phyloP scores from a whole-genome alignment of 1,140 invertebrate species.

The Akabosia matsudoensis region DNA sequence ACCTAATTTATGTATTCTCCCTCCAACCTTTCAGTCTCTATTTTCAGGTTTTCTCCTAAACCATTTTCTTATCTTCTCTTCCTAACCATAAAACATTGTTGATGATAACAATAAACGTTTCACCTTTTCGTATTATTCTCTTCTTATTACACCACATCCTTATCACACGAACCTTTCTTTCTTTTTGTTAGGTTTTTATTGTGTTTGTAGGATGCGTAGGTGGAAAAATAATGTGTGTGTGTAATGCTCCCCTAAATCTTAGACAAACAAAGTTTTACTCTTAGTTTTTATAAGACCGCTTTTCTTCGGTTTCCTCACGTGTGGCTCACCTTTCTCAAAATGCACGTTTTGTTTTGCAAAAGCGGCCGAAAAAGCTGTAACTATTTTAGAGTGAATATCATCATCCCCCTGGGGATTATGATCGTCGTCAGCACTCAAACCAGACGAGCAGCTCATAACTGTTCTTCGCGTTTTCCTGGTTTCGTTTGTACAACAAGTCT shows the following conservation, averaged over 20 bases:
- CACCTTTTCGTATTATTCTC: background rate
- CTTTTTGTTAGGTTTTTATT: background rate
- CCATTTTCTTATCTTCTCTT: background rate
- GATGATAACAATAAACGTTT: background rate
- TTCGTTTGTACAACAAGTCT: background rate
- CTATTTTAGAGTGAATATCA: slow-evolving; percentile 37
- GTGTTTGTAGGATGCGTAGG: background rate
- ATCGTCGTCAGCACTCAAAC: background rate
- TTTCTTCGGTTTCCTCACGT: no score
- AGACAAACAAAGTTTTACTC: no score
- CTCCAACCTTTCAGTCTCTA: background rate
- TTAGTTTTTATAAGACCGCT: no score
- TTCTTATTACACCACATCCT: background rate
- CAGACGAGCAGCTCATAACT: background rate
- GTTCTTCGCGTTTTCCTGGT: background rate
- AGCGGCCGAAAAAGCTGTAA: slow-evolving; percentile 37
- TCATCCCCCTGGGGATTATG: slow-evolving; percentile 19
- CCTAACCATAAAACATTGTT: background rate
- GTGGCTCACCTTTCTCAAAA: slow-evolving; percentile 43
- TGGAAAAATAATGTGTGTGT: background rate
- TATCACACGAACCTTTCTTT: background rate
- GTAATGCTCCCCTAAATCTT: no score
- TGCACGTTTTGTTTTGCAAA: slow-evolving; percentile 46
- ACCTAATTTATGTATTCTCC: background rate
- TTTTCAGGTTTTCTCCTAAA: background rate